These are phyloP conservation scores for Pseudocheirus occidentalis DNA, from an alignment of 2,797 vertebrate species.

Conservation along the genomic window DNA sequence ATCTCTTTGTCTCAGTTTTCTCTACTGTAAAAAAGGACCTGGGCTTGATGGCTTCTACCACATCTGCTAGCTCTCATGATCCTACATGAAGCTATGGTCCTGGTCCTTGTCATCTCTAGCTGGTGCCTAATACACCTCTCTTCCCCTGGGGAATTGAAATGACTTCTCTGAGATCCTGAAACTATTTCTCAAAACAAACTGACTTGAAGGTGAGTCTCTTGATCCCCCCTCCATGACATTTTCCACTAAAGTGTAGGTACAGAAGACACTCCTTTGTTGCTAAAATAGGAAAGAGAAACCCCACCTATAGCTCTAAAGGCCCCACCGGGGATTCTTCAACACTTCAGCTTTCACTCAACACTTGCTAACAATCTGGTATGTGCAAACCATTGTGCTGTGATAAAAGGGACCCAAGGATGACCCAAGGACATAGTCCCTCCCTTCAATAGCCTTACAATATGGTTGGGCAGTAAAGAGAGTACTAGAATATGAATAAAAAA, in stretches of 20 bases:
- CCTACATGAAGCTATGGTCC: not conserved
- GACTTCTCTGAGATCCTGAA: not conserved
- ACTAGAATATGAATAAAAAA: not conserved
- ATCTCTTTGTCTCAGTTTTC: not conserved
- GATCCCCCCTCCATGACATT: not conserved
- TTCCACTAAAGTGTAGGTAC: not conserved
- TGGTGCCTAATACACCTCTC: not conserved
- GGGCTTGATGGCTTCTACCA: not conserved
- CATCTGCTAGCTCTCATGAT: not conserved
- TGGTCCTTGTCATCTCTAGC: not conserved
- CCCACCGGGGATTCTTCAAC: not conserved
- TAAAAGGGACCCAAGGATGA: not conserved
- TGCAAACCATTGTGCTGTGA: not conserved
- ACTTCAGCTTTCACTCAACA: not conserved
- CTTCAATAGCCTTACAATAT: not conserved
- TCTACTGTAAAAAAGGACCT: not conserved
- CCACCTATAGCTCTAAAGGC: not conserved
- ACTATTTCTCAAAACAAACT: not conserved
- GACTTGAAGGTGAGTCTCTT: not conserved
- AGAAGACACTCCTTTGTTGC: not conserved
- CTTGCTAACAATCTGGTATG: not conserved
- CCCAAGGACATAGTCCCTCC: not conserved
- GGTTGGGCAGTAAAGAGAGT: not conserved
- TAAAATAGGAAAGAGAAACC: slow-evolving; percentile 28
- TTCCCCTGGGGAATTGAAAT: not conserved